Conservation (phyloP, 2,888 invertebrate genomes). For the Chaetoderma sp. region DNA sequence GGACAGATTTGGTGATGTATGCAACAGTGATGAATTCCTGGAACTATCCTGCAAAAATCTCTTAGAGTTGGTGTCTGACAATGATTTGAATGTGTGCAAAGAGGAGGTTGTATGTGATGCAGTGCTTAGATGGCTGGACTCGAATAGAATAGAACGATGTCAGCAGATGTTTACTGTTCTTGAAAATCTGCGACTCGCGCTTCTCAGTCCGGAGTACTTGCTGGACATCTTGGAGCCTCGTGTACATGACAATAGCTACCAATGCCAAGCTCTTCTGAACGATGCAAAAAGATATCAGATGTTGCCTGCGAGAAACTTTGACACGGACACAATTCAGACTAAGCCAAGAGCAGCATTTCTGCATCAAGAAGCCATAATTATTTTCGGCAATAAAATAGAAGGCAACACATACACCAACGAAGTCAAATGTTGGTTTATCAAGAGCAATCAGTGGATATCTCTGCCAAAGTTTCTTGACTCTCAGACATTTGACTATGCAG, state of each 20-base stretch:
- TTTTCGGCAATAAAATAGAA: slow-evolving; percentile 49
- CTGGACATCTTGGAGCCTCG: slow-evolving; percentile 44
- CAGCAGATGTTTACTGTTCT: slow-evolving; percentile 69
- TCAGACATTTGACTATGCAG: slow-evolving; percentile 57
- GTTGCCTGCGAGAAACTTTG: slow-evolving; percentile 43
- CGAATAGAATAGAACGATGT: slow-evolving; percentile 73
- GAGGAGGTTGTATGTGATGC: slow-evolving; percentile 85
- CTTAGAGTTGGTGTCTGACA: slow-evolving; percentile 80
- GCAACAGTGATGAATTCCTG: slow-evolving; percentile 49
- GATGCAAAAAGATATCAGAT: slow-evolving; percentile 52
- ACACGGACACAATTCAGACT: slow-evolving; percentile 41
- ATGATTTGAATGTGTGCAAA: slow-evolving; percentile 87
- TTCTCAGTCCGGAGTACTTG: slow-evolving; percentile 52
- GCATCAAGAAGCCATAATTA: slow-evolving; percentile 47
- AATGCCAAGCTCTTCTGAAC: slow-evolving; percentile 41
- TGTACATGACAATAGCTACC: slow-evolving; percentile 34
- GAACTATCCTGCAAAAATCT: slow-evolving; percentile 80
- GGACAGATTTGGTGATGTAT: slow-evolving; percentile 50
- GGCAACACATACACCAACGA: slow-evolving; percentile 48
- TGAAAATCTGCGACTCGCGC: slow-evolving; percentile 49
- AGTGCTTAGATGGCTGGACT: slow-evolving; percentile 77
- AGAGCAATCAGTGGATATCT: slow-evolving; percentile 52
- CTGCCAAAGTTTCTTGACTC: slow-evolving; percentile 52
- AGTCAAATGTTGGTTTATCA: slow-evolving; percentile 52
- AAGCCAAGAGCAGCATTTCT: slow-evolving; percentile 43